Percentiles rank a stretch among this genome's conserved stretches.
These are phyloP conservation scores for Myotis lucifugus DNA, from an alignment of 2,113 vertebrate species.

Conservation along the genomic window DNA sequence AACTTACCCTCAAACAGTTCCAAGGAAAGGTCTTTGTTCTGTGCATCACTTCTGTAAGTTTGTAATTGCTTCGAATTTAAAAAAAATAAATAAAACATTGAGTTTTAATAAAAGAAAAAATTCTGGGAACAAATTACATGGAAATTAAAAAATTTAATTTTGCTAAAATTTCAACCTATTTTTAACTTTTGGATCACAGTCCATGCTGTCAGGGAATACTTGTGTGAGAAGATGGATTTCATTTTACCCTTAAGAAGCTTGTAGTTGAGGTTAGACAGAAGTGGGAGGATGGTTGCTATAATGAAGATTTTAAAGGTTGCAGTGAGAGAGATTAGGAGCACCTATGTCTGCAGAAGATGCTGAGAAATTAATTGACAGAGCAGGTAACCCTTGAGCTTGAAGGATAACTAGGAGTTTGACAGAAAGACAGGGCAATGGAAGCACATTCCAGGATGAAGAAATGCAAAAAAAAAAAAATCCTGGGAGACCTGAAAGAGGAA, in stretches of 20 bases:
- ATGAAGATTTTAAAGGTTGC: neutral
- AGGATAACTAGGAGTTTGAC: neutral
- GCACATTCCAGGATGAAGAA: neutral
- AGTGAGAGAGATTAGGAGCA: neutral
- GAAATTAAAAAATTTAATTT: conserved; percentile 7
- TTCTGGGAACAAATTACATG: neutral
- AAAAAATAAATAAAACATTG: neutral
- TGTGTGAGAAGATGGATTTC: neutral
- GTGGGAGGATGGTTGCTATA: neutral
- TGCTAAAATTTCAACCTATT: neutral
- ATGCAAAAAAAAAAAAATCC: neutral
- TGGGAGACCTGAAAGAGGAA: neutral
- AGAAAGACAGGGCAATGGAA: neutral
- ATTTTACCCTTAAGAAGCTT: neutral
- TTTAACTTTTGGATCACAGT: neutral
- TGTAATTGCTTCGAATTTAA: neutral
- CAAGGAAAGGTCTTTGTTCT: neutral
- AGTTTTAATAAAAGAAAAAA: neutral
- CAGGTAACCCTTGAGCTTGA: neutral
- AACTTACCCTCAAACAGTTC: neutral
- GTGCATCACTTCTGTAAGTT: neutral
- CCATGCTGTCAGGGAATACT: neutral
- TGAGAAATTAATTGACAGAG: conserved; percentile 27
- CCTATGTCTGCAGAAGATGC: neutral
- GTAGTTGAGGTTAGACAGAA: neutral